phyloP scores from a whole-genome alignment of 2,113 vertebrate species.

The Cryptoleucopteryx plumbea region DNA sequence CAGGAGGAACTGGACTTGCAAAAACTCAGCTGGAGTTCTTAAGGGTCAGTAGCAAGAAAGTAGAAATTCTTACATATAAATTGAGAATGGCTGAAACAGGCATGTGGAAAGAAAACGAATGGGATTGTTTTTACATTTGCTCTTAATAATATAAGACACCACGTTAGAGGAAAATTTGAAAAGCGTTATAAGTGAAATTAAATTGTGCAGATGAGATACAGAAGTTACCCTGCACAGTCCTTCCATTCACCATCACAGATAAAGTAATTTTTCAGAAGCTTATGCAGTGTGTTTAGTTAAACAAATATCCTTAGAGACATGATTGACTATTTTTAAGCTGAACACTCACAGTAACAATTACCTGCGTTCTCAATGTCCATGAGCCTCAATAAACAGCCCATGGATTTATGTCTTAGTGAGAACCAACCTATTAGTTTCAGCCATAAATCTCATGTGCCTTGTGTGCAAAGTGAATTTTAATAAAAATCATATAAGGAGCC shows the following conservation, averaged over 20 bases:
- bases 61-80: neutral
- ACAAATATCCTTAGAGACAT: constrained; percentile 52
- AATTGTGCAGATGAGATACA: neutral
- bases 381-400: constrained; percentile 65
- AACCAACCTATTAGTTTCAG: constrained; percentile 76
- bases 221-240: neutral
- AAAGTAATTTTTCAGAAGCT: constrained; percentile 42
- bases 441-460: constrained; percentile 72
- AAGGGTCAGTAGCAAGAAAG: neutral
- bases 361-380: constrained; percentile 60
- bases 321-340: constrained; percentile 59
- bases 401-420: constrained; percentile 76
- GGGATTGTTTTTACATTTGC: neutral
- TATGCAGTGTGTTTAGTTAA: constrained; percentile 44
- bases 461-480: constrained; percentile 79
- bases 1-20: neutral
- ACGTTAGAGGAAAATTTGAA: neutral
- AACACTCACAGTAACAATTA: constrained; percentile 69
- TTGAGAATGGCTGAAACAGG: neutral
- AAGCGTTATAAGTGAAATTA: neutral
- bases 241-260: neutral
- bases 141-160: neutral
- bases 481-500: constrained; percentile 76
- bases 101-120: neutral
- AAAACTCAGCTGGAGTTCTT: neutral